phyloP scores from a whole-genome alignment of 2,797 vertebrate genomes.

The Galagoides demidoff region DNA sequence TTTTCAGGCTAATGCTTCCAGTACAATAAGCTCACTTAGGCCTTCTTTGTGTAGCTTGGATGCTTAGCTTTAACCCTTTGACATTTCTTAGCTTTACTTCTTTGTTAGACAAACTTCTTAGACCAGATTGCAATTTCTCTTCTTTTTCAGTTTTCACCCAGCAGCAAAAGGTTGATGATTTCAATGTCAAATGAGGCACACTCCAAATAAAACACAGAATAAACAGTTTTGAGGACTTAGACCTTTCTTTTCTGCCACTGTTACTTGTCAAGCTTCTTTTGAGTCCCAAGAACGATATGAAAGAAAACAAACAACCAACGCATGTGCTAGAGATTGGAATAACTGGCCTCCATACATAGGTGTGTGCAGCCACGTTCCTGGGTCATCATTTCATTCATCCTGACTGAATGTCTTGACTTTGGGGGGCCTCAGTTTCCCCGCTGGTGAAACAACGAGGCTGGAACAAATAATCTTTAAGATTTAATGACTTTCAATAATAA shows the following conservation, averaged over 20 bases:
- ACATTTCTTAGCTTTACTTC: conserved; percentile 29
- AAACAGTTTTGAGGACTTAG: conserved; percentile 26
- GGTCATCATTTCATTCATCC: not conserved
- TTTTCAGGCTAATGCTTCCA: not conserved
- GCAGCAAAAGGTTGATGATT: not conserved
- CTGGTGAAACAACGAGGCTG: not conserved
- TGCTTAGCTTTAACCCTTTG: conserved; percentile 20
- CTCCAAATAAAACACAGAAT: conserved; percentile 44
- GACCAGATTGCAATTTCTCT: not conserved
- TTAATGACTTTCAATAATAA: conserved; percentile 18
- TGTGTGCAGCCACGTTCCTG: rapidly evolving
- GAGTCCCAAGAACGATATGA: not conserved
- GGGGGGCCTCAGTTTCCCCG: not conserved
- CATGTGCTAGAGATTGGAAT: not conserved
- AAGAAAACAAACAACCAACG: not conserved
- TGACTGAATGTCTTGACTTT: not conserved
- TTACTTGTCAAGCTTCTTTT: not conserved
- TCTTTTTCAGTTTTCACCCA: not conserved
- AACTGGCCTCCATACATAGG: rapidly evolving
- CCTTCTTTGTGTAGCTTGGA: conserved; percentile 48
- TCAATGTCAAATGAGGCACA: conserved; percentile 47
- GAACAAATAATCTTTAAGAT: not conserved
- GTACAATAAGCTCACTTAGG: conserved; percentile 31
- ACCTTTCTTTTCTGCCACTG: not conserved
- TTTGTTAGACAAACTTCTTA: conserved; percentile 45